Evolutionary conservation across 2,113 vertebrate genomes (phyloP), one percentile per base, ranked within the genome.

Genomic region (Cottus gobio): DNA sequence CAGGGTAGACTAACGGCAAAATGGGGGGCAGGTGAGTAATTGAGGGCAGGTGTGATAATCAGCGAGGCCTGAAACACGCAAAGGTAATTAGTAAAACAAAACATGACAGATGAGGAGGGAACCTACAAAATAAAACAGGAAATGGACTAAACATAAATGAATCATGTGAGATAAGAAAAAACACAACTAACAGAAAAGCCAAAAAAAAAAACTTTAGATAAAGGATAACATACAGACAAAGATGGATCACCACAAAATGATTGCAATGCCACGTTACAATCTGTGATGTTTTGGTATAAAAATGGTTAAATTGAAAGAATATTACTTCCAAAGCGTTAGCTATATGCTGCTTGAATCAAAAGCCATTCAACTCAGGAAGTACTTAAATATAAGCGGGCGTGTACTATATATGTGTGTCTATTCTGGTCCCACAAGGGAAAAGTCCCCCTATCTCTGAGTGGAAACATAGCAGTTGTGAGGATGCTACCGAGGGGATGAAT

Each of bases 401-500:
- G 30, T 26, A 15, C 34, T 46, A 22, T 58, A 13, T 72, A 50
- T 44, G 37, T 34, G 16, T 61, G 44, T 37, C 64, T 48, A 31
- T 42, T 79, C 48, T 71, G 79, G 68, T 57, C 69, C 48, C 76
- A 73, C 58, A 79, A 85, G 56, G 0, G 30, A n/a, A 46, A 68
- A n/a, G 26, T 48, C 44, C 13, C 42, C 44, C 36, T 62, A 82
- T 76, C 68, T 56, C 71, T 1, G 11, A 71, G 50, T 11, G 2
- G 28, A 74, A 70, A 83, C 66, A 79, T 60, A 83, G 77, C 72
- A 70, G 34, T 71, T 68, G 63, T 75, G 54, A 68, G 66, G 48
- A 87, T 87, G 67, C 77, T 71, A 82, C 61, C 71, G 28, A 36
- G 67, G 75, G 84, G 85, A 89, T 79, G 71, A 84, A 89, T 90